Evolutionary conservation across 2,888 invertebrate species (phyloP), one percentile per base, ranked within the genome.

Genomic region (Sinhomidia bicolor): DNA sequence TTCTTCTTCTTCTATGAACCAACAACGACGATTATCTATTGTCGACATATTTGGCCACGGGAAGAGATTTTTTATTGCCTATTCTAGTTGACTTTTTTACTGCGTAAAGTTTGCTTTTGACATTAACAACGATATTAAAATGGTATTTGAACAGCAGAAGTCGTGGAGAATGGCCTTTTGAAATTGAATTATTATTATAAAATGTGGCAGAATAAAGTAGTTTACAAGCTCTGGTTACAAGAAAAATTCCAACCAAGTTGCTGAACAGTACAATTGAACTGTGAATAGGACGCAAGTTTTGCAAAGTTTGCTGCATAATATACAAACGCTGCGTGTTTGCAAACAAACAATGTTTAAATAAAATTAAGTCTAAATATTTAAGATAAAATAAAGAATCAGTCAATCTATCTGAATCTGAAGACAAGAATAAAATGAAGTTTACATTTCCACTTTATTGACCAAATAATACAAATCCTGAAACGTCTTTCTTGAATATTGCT

Each of bases 31-130:
- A 68, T 68, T 79, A 68, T 79, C 68, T 44, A 68, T 85, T 85
- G 79, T 85, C 51, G 26, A 80, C 54, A n/a, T 14, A 29, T 90
- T 91, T 91, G 86, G 91, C 83, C 89, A 91, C 91, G 90, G 91
- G 91, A 91, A 91, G 44, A 81, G n/a, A 89, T 87, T 74, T 76
- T 88, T 89, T 84, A 76, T 65, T 88, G 76, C 88, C 79, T 81
- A 81, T 60, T 60, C 60, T 89, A 60, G 81, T 81, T 89, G 88
- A 80, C 82, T 85, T 86, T n/a, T 84, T 80, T 80, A 65, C 80
- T 83, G 79, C 82, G 36, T 85, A 78, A 85, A 86, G 47, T 54
- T 78, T 76, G 17, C 54, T 32, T 76, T 54, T 76, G 76, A 71
- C 74, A n/a, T 84, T 84, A 76, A 84, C 84, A 71, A 60, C 74